These are phyloP conservation scores for Ctenomys sociabilis DNA, from an alignment of 2,113 vertebrate genomes.

Conservation along the genomic window DNA sequence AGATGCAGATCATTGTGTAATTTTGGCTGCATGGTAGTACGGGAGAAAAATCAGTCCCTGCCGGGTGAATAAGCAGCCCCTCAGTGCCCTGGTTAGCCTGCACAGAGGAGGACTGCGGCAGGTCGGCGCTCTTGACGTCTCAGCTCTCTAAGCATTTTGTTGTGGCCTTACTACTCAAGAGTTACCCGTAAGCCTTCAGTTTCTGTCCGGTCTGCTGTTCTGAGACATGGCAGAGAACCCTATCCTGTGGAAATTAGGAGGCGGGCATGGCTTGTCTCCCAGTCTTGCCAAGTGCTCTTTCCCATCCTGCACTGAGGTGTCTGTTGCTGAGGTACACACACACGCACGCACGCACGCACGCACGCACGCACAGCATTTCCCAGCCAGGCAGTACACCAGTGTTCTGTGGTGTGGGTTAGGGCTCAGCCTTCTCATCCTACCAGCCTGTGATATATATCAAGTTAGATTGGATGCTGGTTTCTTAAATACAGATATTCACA, in stretches of 20 bases:
- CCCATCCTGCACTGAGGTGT: not conserved
- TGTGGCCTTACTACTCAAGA: not conserved
- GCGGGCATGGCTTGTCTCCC: not conserved
- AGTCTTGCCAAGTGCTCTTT: not conserved
- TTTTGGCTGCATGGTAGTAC: not conserved
- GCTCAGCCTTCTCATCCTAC: not conserved
- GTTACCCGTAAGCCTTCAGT: not conserved
- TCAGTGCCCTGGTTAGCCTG: not conserved
- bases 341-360: too few species aligned
- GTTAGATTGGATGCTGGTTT: not conserved
- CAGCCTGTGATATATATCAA: not conserved
- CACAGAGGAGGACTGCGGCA: rapidly evolving
- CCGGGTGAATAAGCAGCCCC: rapidly evolving
- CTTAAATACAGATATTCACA: not conserved
- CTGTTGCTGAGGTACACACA: not conserved
- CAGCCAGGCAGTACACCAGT: not conserved
- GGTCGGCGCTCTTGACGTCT: not conserved
- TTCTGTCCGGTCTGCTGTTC: not conserved
- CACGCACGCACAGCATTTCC: not conserved
- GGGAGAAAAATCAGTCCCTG: not conserved
- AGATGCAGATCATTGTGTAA: not conserved
- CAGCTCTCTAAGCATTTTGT: not conserved
- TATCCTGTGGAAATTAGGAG: not conserved
- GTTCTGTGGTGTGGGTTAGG: not conserved
- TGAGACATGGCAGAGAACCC: not conserved